Evolutionary conservation across 2,113 vertebrate species (phyloP).

Genomic region (Sapajus apella): DNA sequence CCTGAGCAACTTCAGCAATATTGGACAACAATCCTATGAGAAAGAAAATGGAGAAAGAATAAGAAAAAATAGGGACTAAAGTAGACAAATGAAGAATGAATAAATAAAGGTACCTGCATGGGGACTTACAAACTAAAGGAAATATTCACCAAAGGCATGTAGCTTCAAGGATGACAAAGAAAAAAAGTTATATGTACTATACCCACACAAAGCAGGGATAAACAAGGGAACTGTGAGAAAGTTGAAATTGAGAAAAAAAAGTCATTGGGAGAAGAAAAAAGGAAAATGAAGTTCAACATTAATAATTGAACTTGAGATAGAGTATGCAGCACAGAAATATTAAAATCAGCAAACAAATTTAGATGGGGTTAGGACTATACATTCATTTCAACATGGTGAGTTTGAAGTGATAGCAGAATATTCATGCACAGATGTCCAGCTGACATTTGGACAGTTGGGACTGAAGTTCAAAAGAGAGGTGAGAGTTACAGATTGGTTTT

Average conservation of each 20-base stretch:
- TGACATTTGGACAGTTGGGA: conserved; percentile 6
- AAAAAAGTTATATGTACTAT: background rate
- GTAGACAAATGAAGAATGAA: background rate
- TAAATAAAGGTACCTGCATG: background rate
- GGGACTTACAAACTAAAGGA: background rate
- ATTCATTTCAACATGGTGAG: background rate
- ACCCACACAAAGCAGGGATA: background rate
- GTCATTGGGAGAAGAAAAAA: background rate
- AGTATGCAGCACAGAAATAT: background rate
- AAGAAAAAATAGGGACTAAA: background rate
- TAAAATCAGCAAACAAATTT: background rate
- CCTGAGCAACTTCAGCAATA: background rate
- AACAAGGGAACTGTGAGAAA: background rate
- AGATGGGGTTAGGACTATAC: background rate
- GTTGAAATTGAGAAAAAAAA: background rate
- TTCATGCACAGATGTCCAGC: conserved; percentile 36
- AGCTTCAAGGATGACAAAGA: background rate
- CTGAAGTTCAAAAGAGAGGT: conserved; percentile 50
- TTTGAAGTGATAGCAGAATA: conserved; percentile 28
- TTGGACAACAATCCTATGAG: background rate
- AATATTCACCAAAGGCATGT: background rate
- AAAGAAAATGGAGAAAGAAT: background rate
- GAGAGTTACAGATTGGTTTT: conserved; percentile 47
- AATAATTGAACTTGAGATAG: background rate
- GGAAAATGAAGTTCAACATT: background rate